A percentile compares a stretch with the other conserved stretches of the same genome.
Conservation (phyloP, 53 echinoderm and acorn worm genomes). For the Temnopleurus reevesii region DNA sequence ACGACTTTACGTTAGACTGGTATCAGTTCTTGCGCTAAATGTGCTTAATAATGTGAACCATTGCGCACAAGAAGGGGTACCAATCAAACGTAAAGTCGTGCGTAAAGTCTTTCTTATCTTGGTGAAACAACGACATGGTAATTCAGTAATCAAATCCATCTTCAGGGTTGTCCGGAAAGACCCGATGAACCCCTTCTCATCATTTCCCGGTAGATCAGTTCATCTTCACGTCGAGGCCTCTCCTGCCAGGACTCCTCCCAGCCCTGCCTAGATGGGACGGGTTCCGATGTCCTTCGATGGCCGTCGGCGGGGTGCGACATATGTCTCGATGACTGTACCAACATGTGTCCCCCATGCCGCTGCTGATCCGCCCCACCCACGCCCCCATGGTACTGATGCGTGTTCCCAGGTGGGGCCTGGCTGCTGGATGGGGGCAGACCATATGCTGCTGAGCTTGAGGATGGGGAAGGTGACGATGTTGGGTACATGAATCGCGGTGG, state of each 20-base stretch:
- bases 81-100: too few species aligned
- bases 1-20: too few species aligned
- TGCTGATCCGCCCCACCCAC: not conserved
- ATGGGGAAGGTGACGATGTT: not conserved
- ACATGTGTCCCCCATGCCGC: not conserved
- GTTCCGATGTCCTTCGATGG: not conserved
- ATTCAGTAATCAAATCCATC: too few species aligned
- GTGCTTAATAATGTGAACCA: too few species aligned
- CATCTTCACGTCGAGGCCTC: not conserved
- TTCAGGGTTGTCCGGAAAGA: too few species aligned
- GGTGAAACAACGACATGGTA: too few species aligned
- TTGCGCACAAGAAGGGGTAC: too few species aligned
- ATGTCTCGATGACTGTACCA: not conserved
- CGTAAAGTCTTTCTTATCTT: too few species aligned
- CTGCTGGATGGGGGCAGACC: not conserved
- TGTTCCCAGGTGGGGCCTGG: not conserved
- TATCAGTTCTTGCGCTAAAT: too few species aligned
- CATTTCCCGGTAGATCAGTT: not conserved
- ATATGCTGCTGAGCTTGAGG: not conserved
- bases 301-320: not conserved
- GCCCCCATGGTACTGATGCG: not conserved
- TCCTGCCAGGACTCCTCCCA: not conserved
- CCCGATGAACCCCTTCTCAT: not conserved
- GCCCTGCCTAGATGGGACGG: not conserved
- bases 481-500: conserved; percentile 23